Percentiles rank a stretch among this genome's conserved stretches.
phyloP scores from a whole-genome alignment of 2,797 vertebrate species.

The Sebastes itinus region DNA sequence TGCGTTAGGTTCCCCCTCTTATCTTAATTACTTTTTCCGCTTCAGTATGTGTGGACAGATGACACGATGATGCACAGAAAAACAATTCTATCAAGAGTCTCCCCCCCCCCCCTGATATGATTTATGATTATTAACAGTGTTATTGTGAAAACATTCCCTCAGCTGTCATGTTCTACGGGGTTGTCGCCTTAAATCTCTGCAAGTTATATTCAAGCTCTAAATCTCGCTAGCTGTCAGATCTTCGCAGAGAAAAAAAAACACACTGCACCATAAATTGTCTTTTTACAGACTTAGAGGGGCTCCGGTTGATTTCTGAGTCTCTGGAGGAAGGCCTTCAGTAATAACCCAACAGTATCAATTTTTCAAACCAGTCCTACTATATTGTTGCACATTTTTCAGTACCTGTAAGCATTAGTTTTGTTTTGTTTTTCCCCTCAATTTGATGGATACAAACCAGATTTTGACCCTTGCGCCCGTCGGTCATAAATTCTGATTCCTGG shows the following conservation, averaged over 20 bases:
- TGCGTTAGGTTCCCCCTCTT: constrained; percentile 29
- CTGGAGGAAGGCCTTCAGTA: constrained; percentile 52
- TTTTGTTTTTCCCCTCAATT: constrained; percentile 21
- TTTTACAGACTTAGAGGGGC: constrained; percentile 41
- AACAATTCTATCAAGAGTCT: not conserved
- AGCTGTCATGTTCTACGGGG: constrained; percentile 56
- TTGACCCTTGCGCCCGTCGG: constrained; percentile 72
- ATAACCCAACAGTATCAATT: constrained; percentile 53
- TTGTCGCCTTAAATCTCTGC: constrained; percentile 70
- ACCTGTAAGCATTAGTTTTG: constrained; percentile 24
- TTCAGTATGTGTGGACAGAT: constrained; percentile 12
- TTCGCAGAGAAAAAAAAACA: constrained; percentile 58
- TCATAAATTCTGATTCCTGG: constrained; percentile 73
- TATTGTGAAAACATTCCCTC: constrained; percentile 58
- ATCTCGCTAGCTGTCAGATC: constrained; percentile 63
- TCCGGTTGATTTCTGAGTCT: constrained; percentile 64
- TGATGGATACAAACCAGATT: constrained; percentile 78
- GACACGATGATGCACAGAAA: not conserved
- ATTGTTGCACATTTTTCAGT: constrained; percentile 48
- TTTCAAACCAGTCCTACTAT: constrained; percentile 51
- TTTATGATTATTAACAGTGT: constrained; percentile 55
- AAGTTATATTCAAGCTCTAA: constrained; percentile 60
- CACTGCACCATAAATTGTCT: constrained; percentile 66
- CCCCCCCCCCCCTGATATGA: not conserved
- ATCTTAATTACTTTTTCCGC: constrained; percentile 45